phyloP scores from a whole-genome alignment of 2,797 vertebrate species.

The Pseudomugil tenellus region DNA sequence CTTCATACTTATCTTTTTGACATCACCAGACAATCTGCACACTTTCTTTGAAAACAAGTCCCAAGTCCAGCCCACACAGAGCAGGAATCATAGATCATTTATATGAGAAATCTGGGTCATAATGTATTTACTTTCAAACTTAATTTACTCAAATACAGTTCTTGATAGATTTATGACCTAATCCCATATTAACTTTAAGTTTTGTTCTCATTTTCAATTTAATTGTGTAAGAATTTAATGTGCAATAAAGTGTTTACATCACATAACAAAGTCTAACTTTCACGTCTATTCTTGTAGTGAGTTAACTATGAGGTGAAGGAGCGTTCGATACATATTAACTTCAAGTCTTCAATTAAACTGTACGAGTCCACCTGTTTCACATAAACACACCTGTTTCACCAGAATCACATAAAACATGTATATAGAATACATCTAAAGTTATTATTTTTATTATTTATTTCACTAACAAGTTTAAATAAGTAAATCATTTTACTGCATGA shows the following conservation, averaged over 20 bases:
- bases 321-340: conserved; percentile 2
- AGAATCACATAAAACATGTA: neutral
- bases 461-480: neutral
- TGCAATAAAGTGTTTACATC: neutral
- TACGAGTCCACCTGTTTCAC: neutral
- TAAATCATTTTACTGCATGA: neutral
- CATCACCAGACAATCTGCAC: neutral
- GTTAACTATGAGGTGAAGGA: conserved; percentile 3
- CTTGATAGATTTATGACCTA: neutral
- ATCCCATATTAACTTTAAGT: neutral
- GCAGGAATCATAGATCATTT: neutral
- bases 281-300: neutral
- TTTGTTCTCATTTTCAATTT: neutral
- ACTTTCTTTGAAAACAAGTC: neutral
- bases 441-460: neutral
- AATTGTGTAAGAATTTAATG: neutral
- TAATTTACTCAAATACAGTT: neutral
- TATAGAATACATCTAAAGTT: neutral
- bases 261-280: neutral
- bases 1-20: neutral
- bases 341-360: neutral
- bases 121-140: neutral
- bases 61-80: neutral
- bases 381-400: no score
- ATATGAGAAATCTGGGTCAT: neutral